Evolutionary conservation across 2,797 vertebrate genomes (phyloP), one percentile per base, ranked within the genome.

Genomic region (Coregonus ussuriensis): DNA sequence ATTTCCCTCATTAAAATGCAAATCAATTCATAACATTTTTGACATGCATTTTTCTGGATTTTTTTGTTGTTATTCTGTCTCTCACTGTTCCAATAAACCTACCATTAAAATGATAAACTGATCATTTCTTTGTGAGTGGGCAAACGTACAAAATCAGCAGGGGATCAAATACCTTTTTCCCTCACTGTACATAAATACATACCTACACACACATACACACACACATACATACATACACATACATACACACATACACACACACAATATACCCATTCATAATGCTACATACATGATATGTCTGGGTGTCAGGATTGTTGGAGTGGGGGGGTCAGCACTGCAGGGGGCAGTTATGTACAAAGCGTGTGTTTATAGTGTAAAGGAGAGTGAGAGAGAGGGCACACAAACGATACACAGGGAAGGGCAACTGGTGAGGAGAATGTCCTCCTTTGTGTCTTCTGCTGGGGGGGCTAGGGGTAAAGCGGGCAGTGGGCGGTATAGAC

Each of bases 371-470:
- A 89, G 88, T 85, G 85, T 89, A 89, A 88, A 6, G 25, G 72
- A 13, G 21, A 56, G 13, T 69, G 41, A 88, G 77, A 89, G 88
- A 83, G 86, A 88, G 85, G 79, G 83, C 82, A 89, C 87, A 90
- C 84, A 87, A 82, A 84, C 87, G 85, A 78, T 83, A 85, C 85
- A 87, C 83, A 85, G 83, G 76, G 82, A 85, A 89, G 77, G 79
- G 87, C 82, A 89, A 91, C 87, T 84, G 89, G 86, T 85, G 77
- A 73, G 82, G 82, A 91, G 88, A 92, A 92, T 89, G 88, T 85
- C 82, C 62, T 76, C 87, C 83, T 90, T 92, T 94, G 91, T 92
- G 80, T 80, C 79, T 82, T 75, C 15, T 75, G 88, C 85, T 82
- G 72, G 65, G 77, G 82, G 81, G 80, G 72, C 80, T 68, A 77